Evolutionary conservation across 1,140 invertebrate species (phyloP).

Genomic region (Drosophila tsacasi): DNA sequence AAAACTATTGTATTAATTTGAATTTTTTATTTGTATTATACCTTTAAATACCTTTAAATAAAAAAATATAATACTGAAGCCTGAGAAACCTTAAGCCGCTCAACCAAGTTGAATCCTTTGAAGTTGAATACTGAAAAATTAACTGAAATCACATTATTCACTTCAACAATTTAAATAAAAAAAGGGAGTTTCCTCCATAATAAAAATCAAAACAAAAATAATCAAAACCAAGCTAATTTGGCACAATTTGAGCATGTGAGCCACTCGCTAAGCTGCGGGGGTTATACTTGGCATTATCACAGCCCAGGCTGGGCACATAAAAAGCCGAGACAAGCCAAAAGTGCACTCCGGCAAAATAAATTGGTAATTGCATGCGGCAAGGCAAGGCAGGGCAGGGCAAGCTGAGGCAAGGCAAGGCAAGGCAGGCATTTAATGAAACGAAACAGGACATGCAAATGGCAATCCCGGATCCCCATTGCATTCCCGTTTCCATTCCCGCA

Average conservation of each 20-base stretch:
- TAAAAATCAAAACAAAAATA: constrained; percentile 2
- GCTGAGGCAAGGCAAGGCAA: constrained; percentile 1
- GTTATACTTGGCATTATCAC: constrained; percentile 33
- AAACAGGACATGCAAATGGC: constrained; percentile 70
- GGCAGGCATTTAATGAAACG: constrained; percentile 60
- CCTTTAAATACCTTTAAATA: no score
- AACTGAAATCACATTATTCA: not conserved
- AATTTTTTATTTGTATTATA: no score
- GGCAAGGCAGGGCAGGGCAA: constrained; percentile 5
- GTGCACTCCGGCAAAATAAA: constrained; percentile 74
- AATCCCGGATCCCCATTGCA: constrained; percentile 29
- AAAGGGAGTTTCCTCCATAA: not conserved
- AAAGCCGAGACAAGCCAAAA: constrained; percentile 59
- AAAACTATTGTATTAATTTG: no score
- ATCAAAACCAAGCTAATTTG: constrained; percentile 33
- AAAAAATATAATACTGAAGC: no score
- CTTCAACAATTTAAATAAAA: not conserved
- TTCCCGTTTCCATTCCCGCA: no score
- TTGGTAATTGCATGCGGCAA: constrained; percentile 78
- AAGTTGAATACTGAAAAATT: not conserved
- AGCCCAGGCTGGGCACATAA: constrained; percentile 9
- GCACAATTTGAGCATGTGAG: constrained; percentile 33
- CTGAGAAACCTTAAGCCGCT: no score
- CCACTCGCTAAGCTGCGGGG: constrained; percentile 33
- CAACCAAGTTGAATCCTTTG: no score